A percentile compares a stretch with the other conserved stretches of the same genome.
These are phyloP conservation scores for Tridacna crocea DNA, from an alignment of 2,888 invertebrate species.

Conservation along the genomic window DNA sequence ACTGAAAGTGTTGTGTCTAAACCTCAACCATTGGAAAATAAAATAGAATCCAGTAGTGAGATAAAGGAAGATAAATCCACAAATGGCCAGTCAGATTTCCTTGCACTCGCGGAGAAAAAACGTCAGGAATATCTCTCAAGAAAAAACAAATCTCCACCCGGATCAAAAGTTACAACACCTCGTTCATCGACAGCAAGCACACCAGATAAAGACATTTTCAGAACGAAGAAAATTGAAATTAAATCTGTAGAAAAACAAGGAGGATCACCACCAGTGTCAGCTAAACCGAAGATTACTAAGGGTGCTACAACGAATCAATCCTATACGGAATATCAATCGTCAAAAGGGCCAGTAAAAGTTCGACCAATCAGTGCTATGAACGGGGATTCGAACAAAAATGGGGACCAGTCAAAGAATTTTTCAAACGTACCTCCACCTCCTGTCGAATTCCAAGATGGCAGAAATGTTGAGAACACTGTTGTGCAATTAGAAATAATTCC, in stretches of 20 bases:
- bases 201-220: constrained; percentile 50
- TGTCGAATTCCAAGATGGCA: constrained; percentile 70
- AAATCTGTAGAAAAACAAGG: constrained; percentile 38
- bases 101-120: constrained; percentile 79
- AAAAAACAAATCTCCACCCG: constrained; percentile 55
- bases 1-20: constrained; percentile 39
- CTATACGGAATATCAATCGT: constrained; percentile 50
- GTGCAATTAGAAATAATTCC: constrained; percentile 78
- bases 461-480: constrained; percentile 41
- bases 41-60: constrained; percentile 12
- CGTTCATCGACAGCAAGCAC: constrained; percentile 41
- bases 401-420: constrained; percentile 19
- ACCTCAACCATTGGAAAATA: constrained; percentile 43
- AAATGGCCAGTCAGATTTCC: constrained; percentile 71
- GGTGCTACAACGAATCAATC: constrained; percentile 72
- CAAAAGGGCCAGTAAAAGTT: constrained; percentile 46
- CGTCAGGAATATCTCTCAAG: constrained; percentile 78
- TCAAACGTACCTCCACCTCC: constrained; percentile 65
- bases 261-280: constrained; percentile 43
- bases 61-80: constrained; percentile 30
- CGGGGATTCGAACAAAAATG: constrained; percentile 45
- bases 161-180: constrained; percentile 47
- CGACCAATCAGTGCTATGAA: constrained; percentile 42
- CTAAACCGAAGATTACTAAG: constrained; percentile 55
- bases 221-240: constrained; percentile 39